phyloP scores from a whole-genome alignment of 2,888 invertebrate genomes.

The Gastrophysa polygoni region DNA sequence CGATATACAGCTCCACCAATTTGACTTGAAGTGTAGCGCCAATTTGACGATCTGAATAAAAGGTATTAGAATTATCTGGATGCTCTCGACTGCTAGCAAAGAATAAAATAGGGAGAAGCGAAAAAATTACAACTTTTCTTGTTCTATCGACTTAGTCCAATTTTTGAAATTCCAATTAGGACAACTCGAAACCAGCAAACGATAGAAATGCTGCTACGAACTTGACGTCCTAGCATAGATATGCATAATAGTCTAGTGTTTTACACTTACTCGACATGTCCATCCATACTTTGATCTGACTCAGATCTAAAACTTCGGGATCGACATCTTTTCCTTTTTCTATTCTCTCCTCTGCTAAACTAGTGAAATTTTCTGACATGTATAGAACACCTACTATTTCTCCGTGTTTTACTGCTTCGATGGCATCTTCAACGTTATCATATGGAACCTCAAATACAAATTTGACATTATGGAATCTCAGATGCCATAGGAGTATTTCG shows the following conservation, averaged over 20 bases:
- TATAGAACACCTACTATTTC: constrained; percentile 69
- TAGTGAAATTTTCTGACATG: constrained; percentile 76
- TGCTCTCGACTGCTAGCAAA: too few species aligned
- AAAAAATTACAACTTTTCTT: too few species aligned
- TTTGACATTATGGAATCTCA: too few species aligned
- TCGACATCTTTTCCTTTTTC: constrained; percentile 65
- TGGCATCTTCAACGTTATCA: constrained; percentile 61
- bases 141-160: too few species aligned
- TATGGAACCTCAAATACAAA: constrained; percentile 59
- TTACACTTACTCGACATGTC: constrained; percentile 41
- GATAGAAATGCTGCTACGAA: too few species aligned
- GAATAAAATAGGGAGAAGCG: too few species aligned
- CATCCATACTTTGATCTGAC: constrained; percentile 72
- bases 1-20: constrained; percentile 57
- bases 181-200: too few species aligned
- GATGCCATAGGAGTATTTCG: too few species aligned
- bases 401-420: constrained; percentile 62
- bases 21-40: constrained; percentile 74
- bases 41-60: constrained; percentile 85
- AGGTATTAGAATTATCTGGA: too few species aligned
- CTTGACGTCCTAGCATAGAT: background rate
- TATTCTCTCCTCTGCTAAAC: constrained; percentile 64
- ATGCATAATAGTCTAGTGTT: background rate
- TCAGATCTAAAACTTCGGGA: constrained; percentile 62
- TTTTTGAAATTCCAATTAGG: too few species aligned